Evolutionary conservation across 2,113 vertebrate genomes (phyloP).

Genomic region (Oncorhynchus clarkii): DNA sequence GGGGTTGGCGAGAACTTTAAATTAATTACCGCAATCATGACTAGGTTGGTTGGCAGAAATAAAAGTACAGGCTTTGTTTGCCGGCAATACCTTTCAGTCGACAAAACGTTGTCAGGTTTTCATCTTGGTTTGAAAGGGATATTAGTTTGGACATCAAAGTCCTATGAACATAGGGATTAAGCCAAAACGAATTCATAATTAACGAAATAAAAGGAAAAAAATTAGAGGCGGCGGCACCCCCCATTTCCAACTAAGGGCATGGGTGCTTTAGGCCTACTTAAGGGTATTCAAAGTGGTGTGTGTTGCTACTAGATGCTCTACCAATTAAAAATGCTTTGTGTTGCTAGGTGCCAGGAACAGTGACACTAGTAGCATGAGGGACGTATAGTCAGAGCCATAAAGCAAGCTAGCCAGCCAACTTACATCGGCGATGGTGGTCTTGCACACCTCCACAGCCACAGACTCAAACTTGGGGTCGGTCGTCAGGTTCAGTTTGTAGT

Average conservation of each 20-base stretch:
- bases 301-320: not conserved
- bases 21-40: no score
- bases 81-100: no score
- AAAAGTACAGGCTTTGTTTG: no score
- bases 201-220: not conserved
- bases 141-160: no score
- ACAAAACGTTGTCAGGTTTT: no score
- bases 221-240: not conserved
- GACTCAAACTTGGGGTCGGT: conserved; percentile 96
- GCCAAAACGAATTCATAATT: not conserved
- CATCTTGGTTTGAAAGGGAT: no score
- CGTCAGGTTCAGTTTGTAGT: conserved; percentile 94
- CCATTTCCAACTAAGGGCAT: not conserved
- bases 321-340: not conserved
- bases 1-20: no score
- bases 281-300: no score
- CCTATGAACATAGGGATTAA: not conserved
- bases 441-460: conserved; percentile 93
- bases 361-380: not conserved
- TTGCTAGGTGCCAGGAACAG: not conserved
- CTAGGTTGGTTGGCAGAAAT: no score
- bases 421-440: conserved; percentile 89
- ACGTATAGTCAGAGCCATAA: no score
- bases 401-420: conserved; percentile 35
- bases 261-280: no score